Evolutionary conservation across 1,140 invertebrate genomes (phyloP).

Genomic region (Cheumatopsyche charites): DNA sequence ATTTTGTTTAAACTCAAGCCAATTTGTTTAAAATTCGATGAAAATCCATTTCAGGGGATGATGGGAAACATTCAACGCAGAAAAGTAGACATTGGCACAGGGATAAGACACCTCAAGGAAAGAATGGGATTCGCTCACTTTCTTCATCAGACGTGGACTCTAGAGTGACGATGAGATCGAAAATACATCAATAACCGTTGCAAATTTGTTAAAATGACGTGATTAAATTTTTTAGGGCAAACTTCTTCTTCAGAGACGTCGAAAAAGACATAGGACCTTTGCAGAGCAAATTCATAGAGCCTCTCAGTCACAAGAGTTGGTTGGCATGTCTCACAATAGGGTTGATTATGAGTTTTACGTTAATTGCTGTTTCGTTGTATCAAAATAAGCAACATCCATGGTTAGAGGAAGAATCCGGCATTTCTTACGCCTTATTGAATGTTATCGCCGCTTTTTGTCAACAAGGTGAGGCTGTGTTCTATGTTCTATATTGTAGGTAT

Average conservation of each 20-base stretch:
- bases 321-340: neutral
- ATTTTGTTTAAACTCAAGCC: neutral
- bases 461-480: conserved; percentile 36
- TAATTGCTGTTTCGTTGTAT: conserved; percentile 14
- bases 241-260: conserved; percentile 34
- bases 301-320: conserved; percentile 29
- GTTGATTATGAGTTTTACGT: conserved; percentile 1
- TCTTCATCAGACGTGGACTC: conserved; percentile 28
- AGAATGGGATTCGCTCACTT: conserved; percentile 19
- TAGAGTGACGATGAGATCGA: conserved; percentile 22
- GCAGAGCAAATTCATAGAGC: conserved; percentile 28
- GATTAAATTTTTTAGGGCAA: conserved; percentile 19
- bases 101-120: neutral
- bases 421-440: conserved; percentile 22
- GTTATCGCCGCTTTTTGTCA: conserved; percentile 43
- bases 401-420: neutral
- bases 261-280: conserved; percentile 8
- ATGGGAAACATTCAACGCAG: conserved; percentile 37
- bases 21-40: neutral
- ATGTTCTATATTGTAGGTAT: too few relatives aligned
- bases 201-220: neutral
- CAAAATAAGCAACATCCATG: conserved; percentile 22
- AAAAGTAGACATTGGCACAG: conserved; percentile 31
- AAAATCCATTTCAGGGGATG: conserved; percentile 34
- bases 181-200: too few relatives aligned